A percentile compares a stretch with the other conserved stretches of the same genome.
Conservation (phyloP, 2,888 invertebrate species). For the Palloptera scutellata region DNA sequence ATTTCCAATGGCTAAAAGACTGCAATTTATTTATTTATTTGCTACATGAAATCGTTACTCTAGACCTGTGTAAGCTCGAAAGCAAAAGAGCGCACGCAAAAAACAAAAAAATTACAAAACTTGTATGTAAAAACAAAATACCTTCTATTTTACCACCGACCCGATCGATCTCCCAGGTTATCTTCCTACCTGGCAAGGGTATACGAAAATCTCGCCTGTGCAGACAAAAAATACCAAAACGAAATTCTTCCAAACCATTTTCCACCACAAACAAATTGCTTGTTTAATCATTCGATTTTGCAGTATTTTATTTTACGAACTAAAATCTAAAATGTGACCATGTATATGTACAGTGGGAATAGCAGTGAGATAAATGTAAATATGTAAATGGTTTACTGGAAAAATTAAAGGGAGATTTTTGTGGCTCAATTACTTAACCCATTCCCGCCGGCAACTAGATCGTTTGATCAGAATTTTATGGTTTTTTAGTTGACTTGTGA, state of each 20-base stretch:
- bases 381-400: too few species aligned
- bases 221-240: neutral
- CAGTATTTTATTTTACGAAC: constrained; percentile 24
- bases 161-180: too few species aligned
- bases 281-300: constrained; percentile 40
- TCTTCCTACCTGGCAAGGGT: too few species aligned
- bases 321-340: neutral
- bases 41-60: constrained; percentile 12
- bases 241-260: constrained; percentile 8
- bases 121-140: too few species aligned
- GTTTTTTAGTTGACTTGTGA: too few species aligned
- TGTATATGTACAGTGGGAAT: neutral
- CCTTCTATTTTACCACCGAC: too few species aligned
- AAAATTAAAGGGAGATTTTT: too few species aligned
- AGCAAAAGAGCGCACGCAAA: neutral
- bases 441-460: too few species aligned
- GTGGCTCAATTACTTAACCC: too few species aligned
- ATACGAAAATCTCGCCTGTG: too few species aligned
- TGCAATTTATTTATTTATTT: constrained; percentile 32
- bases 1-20: constrained; percentile 21
- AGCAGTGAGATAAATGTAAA: neutral
- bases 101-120: too few species aligned
- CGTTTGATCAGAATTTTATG: too few species aligned
- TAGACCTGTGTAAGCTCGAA: constrained; percentile 20
- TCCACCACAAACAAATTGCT: constrained; percentile 37